Evolutionary conservation across 2,113 vertebrate genomes (phyloP).

Genomic region (Alectura lathami): DNA sequence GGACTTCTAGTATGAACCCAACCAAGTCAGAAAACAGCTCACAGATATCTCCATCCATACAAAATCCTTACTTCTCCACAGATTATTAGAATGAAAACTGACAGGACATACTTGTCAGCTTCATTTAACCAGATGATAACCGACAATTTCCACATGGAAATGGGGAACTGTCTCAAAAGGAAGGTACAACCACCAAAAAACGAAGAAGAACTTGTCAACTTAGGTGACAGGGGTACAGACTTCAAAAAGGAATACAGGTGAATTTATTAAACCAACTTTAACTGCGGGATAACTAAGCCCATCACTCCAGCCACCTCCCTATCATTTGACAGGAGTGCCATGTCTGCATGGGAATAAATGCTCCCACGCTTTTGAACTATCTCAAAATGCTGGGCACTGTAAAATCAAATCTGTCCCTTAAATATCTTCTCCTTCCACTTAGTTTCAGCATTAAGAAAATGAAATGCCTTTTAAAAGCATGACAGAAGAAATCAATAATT

Average conservation of each 20-base stretch:
- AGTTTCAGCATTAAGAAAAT: not conserved
- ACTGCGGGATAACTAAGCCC: not conserved
- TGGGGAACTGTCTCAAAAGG: not conserved
- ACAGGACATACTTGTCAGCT: constrained; percentile 13
- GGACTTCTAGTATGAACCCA: not conserved
- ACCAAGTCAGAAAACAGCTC: not conserved
- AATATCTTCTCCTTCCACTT: not conserved
- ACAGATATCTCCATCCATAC: not conserved
- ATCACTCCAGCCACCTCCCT: not conserved
- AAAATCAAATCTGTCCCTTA: not conserved
- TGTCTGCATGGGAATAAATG: not conserved
- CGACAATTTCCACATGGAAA: constrained; percentile 2
- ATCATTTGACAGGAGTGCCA: not conserved
- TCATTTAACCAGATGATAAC: constrained; percentile 18
- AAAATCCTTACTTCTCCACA: not conserved
- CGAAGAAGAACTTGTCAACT: not conserved
- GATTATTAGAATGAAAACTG: not conserved
- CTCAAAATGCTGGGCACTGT: not conserved
- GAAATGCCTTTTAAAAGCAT: not conserved
- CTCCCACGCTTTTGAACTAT: not conserved
- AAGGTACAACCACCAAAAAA: not conserved
- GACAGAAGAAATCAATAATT: not conserved
- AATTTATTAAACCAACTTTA: not conserved
- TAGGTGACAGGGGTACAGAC: not conserved
- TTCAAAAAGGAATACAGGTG: not conserved